phyloP scores from a whole-genome alignment of 2,113 vertebrate species.

The Lophura nycthemera region DNA sequence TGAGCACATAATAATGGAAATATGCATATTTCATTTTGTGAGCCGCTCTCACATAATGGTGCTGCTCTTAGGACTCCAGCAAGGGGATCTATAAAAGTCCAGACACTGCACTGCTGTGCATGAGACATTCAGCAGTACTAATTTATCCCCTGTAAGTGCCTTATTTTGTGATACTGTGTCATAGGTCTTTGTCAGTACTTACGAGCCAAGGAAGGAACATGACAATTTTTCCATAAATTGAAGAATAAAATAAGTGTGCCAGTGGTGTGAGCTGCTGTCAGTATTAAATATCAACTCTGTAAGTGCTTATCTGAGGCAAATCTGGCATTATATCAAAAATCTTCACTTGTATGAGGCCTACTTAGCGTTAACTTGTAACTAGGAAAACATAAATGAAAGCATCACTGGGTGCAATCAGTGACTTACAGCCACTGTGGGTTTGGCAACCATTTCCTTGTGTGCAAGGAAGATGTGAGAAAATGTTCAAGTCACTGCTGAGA shows the following conservation, averaged over 20 bases:
- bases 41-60: neutral
- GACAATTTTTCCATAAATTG: neutral
- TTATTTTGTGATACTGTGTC: neutral
- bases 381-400: constrained; percentile 25
- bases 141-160: neutral
- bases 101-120: neutral
- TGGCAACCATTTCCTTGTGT: constrained; percentile 54
- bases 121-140: neutral
- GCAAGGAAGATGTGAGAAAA: neutral
- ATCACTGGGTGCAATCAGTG: neutral
- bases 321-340: neutral
- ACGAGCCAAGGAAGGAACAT: neutral
- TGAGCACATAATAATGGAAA: constrained; percentile 28
- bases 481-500: neutral
- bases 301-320: neutral
- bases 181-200: neutral
- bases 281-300: neutral
- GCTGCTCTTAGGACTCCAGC: neutral
- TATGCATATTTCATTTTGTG: constrained; percentile 35
- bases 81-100: neutral
- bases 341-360: neutral
- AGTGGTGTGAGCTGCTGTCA: neutral
- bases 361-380: neutral
- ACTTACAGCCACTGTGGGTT: constrained; percentile 47
- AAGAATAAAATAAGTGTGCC: neutral